These are phyloP conservation scores for Phalacrocorax aristotelis DNA, from an alignment of 2,113 vertebrate genomes.

Conservation along the genomic window DNA sequence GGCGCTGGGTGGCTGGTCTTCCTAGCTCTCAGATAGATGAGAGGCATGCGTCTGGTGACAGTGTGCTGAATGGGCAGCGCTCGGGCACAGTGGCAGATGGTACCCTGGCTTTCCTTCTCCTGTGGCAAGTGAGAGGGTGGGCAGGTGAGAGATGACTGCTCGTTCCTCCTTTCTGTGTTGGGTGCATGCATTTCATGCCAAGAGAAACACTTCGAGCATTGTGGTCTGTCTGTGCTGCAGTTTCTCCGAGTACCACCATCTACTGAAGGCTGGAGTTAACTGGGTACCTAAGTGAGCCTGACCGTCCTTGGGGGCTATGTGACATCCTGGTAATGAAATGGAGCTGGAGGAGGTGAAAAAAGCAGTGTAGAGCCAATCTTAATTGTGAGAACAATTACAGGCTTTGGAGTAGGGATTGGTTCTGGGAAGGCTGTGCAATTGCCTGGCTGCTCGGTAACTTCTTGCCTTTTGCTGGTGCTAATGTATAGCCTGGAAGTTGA, in stretches of 20 bases:
- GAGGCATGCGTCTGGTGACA: neutral
- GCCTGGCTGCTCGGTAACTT: neutral
- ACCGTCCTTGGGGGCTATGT: neutral
- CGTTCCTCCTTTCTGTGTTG: neutral
- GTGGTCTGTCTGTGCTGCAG: no score
- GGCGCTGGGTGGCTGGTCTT: neutral
- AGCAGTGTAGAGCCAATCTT: neutral
- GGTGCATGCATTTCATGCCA: neutral
- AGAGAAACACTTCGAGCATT: neutral
- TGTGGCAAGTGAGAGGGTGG: neutral
- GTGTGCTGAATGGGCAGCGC: fast-evolving
- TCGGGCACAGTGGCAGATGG: neutral
- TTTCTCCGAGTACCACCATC: neutral
- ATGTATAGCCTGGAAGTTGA: neutral
- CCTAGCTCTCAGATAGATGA: neutral
- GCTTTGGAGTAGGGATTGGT: neutral
- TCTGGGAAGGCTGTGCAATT: neutral
- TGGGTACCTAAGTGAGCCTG: neutral
- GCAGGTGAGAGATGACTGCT: neutral
- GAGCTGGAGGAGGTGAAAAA: neutral
- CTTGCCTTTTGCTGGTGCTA: neutral
- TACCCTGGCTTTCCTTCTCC: neutral
- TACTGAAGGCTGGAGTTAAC: neutral
- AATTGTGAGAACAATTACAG: neutral
- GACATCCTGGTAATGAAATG: neutral